Conservation (phyloP, 92 coral and sea anemone genomes). For the Pocillopora grandis region DNA sequence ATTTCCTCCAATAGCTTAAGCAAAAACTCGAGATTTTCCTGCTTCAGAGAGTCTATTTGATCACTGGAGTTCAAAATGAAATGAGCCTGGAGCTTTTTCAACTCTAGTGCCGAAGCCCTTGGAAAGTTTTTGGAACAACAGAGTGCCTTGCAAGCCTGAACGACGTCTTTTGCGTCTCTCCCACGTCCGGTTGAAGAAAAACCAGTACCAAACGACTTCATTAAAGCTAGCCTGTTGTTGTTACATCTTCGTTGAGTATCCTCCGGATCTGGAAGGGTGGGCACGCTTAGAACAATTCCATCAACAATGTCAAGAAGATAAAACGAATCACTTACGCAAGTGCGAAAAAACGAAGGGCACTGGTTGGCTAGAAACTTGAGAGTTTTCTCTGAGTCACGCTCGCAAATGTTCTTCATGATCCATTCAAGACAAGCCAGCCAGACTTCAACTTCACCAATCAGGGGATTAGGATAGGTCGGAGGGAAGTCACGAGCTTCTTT, state of each 20-base stretch:
- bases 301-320: slow-evolving; percentile 73
- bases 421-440: slow-evolving; percentile 83
- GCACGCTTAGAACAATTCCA: slow-evolving; percentile 34
- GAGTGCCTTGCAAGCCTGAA: slow-evolving; percentile 53
- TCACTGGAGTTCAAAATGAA: slow-evolving; percentile 50
- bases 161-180: slow-evolving; percentile 45
- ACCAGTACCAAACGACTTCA: no score
- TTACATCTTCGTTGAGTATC: slow-evolving; percentile 51
- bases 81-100: slow-evolving; percentile 73
- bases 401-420: slow-evolving; percentile 65
- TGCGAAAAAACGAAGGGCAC: slow-evolving; percentile 76
- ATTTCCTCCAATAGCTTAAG: slow-evolving; percentile 50
- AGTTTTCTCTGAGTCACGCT: slow-evolving; percentile 62
- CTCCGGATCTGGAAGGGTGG: slow-evolving; percentile 60
- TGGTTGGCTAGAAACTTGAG: slow-evolving; percentile 52
- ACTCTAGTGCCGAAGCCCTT: slow-evolving; percentile 45
- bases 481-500: no score
- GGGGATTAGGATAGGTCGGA: no score
- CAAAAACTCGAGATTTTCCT: slow-evolving; percentile 51
- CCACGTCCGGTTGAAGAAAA: not conserved
- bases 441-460: slow-evolving; percentile 80
- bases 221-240: not conserved
- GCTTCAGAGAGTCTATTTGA: slow-evolving; percentile 37
- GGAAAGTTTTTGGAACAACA: slow-evolving; percentile 60
- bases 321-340: slow-evolving; percentile 78